phyloP scores from a whole-genome alignment of 2,888 invertebrate genomes.

The Luperina testacea region DNA sequence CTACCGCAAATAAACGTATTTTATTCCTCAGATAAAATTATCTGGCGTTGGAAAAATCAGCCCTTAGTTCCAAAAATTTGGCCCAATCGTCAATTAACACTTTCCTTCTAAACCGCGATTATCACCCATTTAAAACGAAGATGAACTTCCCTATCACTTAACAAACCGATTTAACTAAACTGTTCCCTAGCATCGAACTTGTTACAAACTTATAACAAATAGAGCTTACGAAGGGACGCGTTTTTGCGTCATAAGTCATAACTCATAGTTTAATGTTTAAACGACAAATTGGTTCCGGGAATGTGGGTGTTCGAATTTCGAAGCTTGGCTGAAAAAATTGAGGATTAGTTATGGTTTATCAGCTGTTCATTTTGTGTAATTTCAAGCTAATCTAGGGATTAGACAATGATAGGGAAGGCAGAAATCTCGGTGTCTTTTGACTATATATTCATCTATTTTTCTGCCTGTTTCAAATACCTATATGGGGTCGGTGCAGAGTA shows the following conservation, averaged over 20 bases:
- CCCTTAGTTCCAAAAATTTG: background rate
- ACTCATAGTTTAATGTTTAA: slow-evolving; percentile 63
- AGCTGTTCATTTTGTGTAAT: slow-evolving; percentile 44
- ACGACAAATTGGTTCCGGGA: slow-evolving; percentile 71
- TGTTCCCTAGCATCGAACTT: slow-evolving; percentile 33
- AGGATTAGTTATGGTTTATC: slow-evolving; percentile 32
- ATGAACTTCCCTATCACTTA: slow-evolving; percentile 55
- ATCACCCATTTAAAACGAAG: slow-evolving; percentile 49
- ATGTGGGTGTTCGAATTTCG: slow-evolving; percentile 44
- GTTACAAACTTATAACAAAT: slow-evolving; percentile 32
- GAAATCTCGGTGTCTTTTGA: background rate
- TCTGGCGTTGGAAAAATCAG: too few relatives aligned
- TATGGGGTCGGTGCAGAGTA: too few relatives aligned
- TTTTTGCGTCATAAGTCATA: slow-evolving; percentile 63
- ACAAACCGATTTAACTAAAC: slow-evolving; percentile 47
- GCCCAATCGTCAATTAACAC: slow-evolving; percentile 30
- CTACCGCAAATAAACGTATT: background rate
- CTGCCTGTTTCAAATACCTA: background rate
- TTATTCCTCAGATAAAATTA: too few relatives aligned
- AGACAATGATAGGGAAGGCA: background rate
- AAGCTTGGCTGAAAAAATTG: slow-evolving; percentile 21
- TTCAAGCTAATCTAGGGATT: background rate
- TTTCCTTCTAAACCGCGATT: slow-evolving; percentile 27
- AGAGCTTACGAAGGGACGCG: slow-evolving; percentile 31
- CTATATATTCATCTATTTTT: background rate